These are phyloP conservation scores for Anorthoa munda DNA, from an alignment of 2,888 invertebrate genomes.

Conservation along the genomic window DNA sequence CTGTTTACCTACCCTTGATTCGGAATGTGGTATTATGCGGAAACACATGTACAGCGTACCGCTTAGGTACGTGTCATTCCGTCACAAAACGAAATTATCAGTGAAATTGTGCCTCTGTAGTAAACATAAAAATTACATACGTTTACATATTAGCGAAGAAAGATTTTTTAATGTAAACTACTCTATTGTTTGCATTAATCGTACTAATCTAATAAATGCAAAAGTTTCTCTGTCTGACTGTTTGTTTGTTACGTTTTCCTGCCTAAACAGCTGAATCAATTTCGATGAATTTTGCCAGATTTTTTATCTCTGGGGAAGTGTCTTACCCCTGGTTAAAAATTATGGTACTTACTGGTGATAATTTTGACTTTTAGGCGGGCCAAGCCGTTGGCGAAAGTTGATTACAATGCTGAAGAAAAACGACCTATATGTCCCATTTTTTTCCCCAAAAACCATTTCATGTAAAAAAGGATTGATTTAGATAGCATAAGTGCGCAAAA, in stretches of 20 bases:
- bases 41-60: conserved; percentile 31
- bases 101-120: conserved; percentile 32
- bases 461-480: conserved; percentile 21
- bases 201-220: too few relatives aligned
- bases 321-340: too few relatives aligned
- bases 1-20: conserved; percentile 32
- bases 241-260: too few relatives aligned
- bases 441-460: background rate
- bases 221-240: too few relatives aligned
- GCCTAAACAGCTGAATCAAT: too few relatives aligned
- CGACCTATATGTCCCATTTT: background rate
- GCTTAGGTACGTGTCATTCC: conserved; percentile 7
- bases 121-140: conserved; percentile 9
- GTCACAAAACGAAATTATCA: conserved; percentile 30
- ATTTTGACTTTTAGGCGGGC: too few relatives aligned
- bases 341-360: too few relatives aligned
- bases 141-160: background rate
- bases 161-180: background rate
- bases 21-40: conserved; percentile 12
- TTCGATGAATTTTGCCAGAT: too few relatives aligned
- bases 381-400: too few relatives aligned
- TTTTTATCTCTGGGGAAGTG: too few relatives aligned
- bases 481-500: conserved; percentile 33
- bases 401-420: background rate
- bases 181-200: background rate